phyloP scores from a whole-genome alignment of 2,797 vertebrate species.

The Ctenopoma kingsleyae region DNA sequence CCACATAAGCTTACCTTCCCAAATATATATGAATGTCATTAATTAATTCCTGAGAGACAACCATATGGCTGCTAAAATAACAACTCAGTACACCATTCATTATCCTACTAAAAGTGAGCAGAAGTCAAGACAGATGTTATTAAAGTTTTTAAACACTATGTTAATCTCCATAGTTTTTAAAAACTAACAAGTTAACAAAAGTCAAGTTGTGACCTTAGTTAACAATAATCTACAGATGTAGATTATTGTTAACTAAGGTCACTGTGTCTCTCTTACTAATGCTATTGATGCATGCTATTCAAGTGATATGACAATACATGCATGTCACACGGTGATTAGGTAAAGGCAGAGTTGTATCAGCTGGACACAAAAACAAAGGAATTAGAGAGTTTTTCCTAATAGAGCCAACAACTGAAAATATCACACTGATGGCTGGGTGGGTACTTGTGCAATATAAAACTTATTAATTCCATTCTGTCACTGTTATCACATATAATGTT shows the following conservation, averaged over 20 bases:
- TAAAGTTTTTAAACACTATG: constrained; percentile 19
- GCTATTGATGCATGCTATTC: too few relatives aligned
- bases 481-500: constrained; percentile 73
- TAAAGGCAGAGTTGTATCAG: neutral
- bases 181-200: too few relatives aligned
- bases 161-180: constrained; percentile 12
- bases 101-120: constrained; percentile 65
- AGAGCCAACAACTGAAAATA: constrained; percentile 39
- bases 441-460: constrained; percentile 46
- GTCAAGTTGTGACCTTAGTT: too few relatives aligned
- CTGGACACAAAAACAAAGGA: constrained; percentile 28
- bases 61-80: constrained; percentile 73
- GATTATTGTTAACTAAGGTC: too few relatives aligned
- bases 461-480: constrained; percentile 75
- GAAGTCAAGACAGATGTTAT: constrained; percentile 47
- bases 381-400: constrained; percentile 34
- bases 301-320: too few relatives aligned
- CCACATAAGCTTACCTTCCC: constrained; percentile 27
- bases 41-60: constrained; percentile 65
- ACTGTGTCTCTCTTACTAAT: too few relatives aligned
- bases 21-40: constrained; percentile 52
- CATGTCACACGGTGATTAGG: too few relatives aligned
- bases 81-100: constrained; percentile 60
- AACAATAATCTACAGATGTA: too few relatives aligned
- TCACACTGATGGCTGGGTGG: constrained; percentile 64